Conservation (phyloP, 2,113 vertebrate genomes). For the Zosterops borbonicus region DNA sequence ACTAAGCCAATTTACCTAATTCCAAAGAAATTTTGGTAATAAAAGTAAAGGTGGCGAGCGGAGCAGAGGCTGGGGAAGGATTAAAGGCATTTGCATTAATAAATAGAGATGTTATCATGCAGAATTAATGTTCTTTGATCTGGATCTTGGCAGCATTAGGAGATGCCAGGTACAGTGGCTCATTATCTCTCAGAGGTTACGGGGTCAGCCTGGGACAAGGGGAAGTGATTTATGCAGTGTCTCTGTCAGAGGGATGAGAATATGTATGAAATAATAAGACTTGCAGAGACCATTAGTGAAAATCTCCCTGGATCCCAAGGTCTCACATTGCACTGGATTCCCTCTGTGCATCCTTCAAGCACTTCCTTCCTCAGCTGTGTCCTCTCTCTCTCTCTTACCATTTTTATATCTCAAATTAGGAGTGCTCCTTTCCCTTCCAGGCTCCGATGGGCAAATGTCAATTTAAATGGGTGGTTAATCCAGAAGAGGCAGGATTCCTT, state of each 20-base stretch:
- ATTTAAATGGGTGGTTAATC: not conserved
- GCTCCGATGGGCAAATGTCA: not conserved
- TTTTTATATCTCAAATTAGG: not conserved
- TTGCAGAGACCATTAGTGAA: conserved; percentile 37
- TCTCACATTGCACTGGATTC: not conserved
- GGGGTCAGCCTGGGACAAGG: conserved; percentile 51
- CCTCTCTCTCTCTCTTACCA: not conserved
- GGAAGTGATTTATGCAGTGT: conserved; percentile 54
- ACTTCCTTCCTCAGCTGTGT: not conserved
- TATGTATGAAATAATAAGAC: conserved; percentile 55
- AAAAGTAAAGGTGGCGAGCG: conserved; percentile 3
- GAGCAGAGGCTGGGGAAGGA: conserved; percentile 26
- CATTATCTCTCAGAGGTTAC: conserved; percentile 62
- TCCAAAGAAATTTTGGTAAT: conserved; percentile 29
- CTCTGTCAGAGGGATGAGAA: conserved; percentile 43
- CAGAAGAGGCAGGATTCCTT: not conserved
- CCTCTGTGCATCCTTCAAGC: not conserved
- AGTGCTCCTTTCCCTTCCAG: not conserved
- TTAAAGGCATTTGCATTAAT: conserved; percentile 67
- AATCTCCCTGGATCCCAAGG: conserved; percentile 17
- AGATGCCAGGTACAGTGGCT: conserved; percentile 27
- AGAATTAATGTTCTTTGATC: conserved; percentile 69
- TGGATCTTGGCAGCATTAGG: conserved; percentile 49
- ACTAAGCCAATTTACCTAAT: conserved; percentile 36
- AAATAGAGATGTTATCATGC: conserved; percentile 65